These are phyloP conservation scores for Caenorhabditis brenneri DNA, from an alignment of 1,140 invertebrate genomes.

Conservation along the genomic window DNA sequence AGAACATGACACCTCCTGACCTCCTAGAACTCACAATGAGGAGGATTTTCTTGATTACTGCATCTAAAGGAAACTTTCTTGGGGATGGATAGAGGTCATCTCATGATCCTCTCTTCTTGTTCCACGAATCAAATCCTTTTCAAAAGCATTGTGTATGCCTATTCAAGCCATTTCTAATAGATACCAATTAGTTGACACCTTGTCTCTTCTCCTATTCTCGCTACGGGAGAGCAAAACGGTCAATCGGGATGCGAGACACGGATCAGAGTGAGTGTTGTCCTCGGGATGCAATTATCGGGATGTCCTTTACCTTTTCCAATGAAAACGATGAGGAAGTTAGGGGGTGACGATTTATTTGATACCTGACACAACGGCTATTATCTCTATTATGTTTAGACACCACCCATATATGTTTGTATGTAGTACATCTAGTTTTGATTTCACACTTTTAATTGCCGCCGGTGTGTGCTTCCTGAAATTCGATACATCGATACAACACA, in stretches of 20 bases:
- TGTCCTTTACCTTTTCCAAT: neutral
- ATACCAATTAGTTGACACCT: slow-evolving; percentile 32
- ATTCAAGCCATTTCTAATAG: slow-evolving; percentile 25
- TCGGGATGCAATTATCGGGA: slow-evolving; percentile 22
- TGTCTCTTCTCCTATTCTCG: neutral
- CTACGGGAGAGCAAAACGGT: slow-evolving; percentile 29
- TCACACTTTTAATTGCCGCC: slow-evolving; percentile 33
- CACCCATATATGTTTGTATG: neutral
- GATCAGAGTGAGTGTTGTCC: slow-evolving; percentile 1
- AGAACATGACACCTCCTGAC: too few relatives aligned
- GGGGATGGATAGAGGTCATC: neutral
- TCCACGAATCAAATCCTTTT: neutral
- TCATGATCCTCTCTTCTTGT: neutral
- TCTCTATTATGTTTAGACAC: slow-evolving; percentile 27
- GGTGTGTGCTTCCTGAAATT: slow-evolving; percentile 39
- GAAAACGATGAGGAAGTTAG: neutral
- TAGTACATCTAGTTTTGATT: slow-evolving; percentile 36
- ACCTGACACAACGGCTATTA: slow-evolving; percentile 36
- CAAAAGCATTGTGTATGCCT: slow-evolving; percentile 28
- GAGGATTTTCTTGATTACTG: too few relatives aligned
- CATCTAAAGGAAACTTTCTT: neutral
- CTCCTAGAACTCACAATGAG: too few relatives aligned
- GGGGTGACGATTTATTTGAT: slow-evolving; percentile 21
- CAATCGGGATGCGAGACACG: slow-evolving; percentile 5
- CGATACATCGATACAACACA: neutral